phyloP scores from a whole-genome alignment of 2,797 vertebrate species.

The Sebastes kiyomatsui region DNA sequence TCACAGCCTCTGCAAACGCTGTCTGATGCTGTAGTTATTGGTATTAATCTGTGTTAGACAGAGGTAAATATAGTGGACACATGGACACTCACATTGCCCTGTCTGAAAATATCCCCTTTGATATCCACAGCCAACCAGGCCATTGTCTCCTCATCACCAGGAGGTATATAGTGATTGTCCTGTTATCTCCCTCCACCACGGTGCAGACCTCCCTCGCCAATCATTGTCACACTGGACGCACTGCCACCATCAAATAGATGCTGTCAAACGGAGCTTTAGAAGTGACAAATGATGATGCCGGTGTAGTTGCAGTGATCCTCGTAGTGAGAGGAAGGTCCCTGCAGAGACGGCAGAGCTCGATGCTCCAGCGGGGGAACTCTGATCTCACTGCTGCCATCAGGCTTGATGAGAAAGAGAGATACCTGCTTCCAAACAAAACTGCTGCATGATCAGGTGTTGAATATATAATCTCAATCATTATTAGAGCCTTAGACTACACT shows the following conservation, averaged over 20 bases:
- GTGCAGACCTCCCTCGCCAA: not conserved
- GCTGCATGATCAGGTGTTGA: not conserved
- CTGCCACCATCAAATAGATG: slow-evolving; percentile 13
- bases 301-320: not conserved
- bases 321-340: slow-evolving; percentile 1
- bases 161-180: not conserved
- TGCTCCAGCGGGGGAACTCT: slow-evolving; percentile 11
- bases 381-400: slow-evolving; percentile 13
- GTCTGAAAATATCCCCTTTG: slow-evolving; percentile 5
- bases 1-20: not conserved
- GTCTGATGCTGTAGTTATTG: not conserved
- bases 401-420: slow-evolving; percentile 6
- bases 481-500: not conserved
- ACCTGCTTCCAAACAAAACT: not conserved
- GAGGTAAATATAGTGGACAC: not conserved
- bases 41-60: not conserved
- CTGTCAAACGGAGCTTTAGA: slow-evolving; percentile 27
- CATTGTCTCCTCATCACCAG: slow-evolving; percentile 4
- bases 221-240: slow-evolving; percentile 34
- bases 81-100: not conserved
- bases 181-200: slow-evolving; percentile 4
- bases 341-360: slow-evolving; percentile 2
- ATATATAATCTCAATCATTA: not conserved
- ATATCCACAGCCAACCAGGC: not conserved
- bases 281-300: slow-evolving; percentile 27